phyloP scores from a whole-genome alignment of 1,140 invertebrate species.

The Asbolus verrucosus region DNA sequence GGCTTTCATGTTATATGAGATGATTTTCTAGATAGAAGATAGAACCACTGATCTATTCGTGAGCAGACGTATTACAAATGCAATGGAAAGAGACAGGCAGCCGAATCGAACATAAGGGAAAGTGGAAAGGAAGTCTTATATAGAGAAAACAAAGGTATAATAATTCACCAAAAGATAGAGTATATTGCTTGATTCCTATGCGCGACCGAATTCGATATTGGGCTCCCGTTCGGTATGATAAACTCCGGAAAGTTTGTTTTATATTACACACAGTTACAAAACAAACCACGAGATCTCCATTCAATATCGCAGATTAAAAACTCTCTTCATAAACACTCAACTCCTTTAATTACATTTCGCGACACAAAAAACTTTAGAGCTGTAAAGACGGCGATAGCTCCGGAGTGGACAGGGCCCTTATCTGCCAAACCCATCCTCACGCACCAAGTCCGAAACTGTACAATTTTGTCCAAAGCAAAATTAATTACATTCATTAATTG shows the following conservation, averaged over 20 bases:
- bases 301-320: too few species aligned
- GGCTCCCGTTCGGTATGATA: conserved; percentile 10
- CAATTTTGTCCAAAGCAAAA: conserved; percentile 41
- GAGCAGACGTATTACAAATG: conserved; percentile 34
- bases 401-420: too few species aligned
- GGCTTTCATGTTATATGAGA: too few species aligned
- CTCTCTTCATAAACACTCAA: too few species aligned
- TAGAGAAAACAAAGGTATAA: conserved; percentile 38
- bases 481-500: conserved; percentile 51
- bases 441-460: too few species aligned
- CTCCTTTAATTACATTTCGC: too few species aligned
- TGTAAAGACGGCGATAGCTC: too few species aligned
- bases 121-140: conserved; percentile 13
- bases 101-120: conserved; percentile 5
- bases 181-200: conserved; percentile 36
- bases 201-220: conserved; percentile 23
- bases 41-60: conserved; percentile 4
- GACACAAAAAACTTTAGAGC: too few species aligned
- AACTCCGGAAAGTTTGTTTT: conserved; percentile 5
- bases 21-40: background rate
- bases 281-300: conserved; percentile 4
- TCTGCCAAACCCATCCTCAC: background rate
- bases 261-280: background rate
- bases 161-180: conserved; percentile 42
- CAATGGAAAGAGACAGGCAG: conserved; percentile 12